Base-by-base conservation (phyloP, 2,797 vertebrate genomes). In the Phaenicophaeus curvirostris region DNA sequence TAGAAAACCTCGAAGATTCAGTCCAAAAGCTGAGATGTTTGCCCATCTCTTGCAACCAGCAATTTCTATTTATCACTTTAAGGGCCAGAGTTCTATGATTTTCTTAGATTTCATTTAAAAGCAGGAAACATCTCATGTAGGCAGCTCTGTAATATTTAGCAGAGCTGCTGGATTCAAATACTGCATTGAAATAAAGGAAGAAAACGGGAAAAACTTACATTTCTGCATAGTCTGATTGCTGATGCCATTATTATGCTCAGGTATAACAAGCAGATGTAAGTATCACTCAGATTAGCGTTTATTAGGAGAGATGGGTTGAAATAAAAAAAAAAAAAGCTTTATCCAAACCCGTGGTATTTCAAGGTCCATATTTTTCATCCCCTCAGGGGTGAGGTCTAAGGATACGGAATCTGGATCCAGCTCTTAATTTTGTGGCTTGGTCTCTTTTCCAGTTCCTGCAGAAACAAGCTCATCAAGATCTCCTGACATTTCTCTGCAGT, bases 371-470 rank as follows among this genome's bases (percentile, higher is more conserved):
- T 75, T 84, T 89, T 93, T 92, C 76, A 78, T 86, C 67, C 91
- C 90, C 92, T 94, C 35, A 88, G 87, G 95, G 94, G 92, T 91
- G 89, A 95, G 89, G 94, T 82, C 81, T 79, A 91, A 93, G 94
- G 93, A 92, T 88, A 66, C 59, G 79, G 89, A 95, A 95, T 94
- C 94, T 96, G 94, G 91, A 92, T 76, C 87, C 48, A 39, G 69
- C 92, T 94, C 94, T 58, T 87, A 48, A 50, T 65, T 92, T 50
- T 96, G 93, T 76, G 91, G 92, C 79, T 96, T 91, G 85, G 76
- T 96, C 42, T 95, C 89, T 55, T 87, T 92, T 96, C 95, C 82
- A 96, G 83, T 88, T 96, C 92, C 93, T 25, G 19, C 87, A 94
- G 96, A 96, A 96, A 91, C 92, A 88, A 78, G 85, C 88, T 95